Base-by-base conservation (phyloP, 2,797 vertebrate genomes). In the Podarcis lilfordi region DNA sequence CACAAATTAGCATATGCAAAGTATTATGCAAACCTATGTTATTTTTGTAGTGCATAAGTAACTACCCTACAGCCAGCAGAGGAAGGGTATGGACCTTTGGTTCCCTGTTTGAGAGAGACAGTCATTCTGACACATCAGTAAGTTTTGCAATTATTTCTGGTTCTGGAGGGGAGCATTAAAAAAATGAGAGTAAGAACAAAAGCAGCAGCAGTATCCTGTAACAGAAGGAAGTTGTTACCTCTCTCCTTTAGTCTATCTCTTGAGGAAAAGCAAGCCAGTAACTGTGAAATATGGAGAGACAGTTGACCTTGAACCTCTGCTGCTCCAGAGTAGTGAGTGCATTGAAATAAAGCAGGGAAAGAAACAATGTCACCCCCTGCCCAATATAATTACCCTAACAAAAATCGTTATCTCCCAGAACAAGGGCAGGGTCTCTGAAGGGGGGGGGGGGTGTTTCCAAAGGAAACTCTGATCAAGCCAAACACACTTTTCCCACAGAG, bases 321-420 rank as follows among this genome's bases (percentile, higher is more conserved):
- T 7, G 4, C n/a, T 76, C 19, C 19, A 6, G 66, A 21, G 59
- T 55, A 6, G 11, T 69, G 6, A 32, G 35, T 21, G 32, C 66
- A 80, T 23, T 72, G 75, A 74, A 74, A 84, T 74, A 74, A 79
- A 80, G 82, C 75, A 88, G 76, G 66, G 72, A 45, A 71, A 79
- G 43, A 40, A 78, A 69, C 4, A 35, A 27, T 59, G 85, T 35
- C 55, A 64, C 32, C n/a, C 43, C 68, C 55, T 17, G 2, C 61
- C 61, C 61, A 5, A 64, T 3, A 61, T 32, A 81, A 68, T 32
- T 71, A 27, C 66, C 15, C 59, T 77, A 64, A 77, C n/a, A 29
- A 76, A 32, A 82, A 23, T 43, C 17, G 3, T 84, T 86, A 74
- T 91, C 61, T 10, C 43, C 75, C 71, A 37, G 23, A 86, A 59